Evolutionary conservation across 2,113 vertebrate genomes (phyloP).

Genomic region (Peromyscus maniculatus): DNA sequence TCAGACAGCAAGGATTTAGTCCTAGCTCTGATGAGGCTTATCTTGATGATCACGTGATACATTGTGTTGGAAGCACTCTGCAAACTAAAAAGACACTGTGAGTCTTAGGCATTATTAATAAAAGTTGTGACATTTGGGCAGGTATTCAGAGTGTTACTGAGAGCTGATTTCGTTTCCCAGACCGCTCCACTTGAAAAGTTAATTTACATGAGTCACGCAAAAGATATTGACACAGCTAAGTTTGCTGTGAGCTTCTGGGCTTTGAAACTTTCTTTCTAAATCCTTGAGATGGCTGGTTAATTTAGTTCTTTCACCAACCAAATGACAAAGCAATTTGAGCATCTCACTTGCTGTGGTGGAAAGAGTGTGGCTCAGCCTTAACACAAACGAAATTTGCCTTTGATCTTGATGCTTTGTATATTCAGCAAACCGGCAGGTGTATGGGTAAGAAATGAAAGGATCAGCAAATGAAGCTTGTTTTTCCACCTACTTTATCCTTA

Average conservation of each 20-base stretch:
- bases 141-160: constrained; percentile 49
- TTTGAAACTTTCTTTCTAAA: constrained; percentile 57
- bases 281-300: constrained; percentile 42
- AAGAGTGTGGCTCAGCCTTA: constrained; percentile 48
- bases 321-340: constrained; percentile 42
- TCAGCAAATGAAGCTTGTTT: constrained; percentile 44
- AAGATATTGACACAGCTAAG: constrained; percentile 65
- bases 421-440: constrained; percentile 56
- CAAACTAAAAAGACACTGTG: not conserved
- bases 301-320: constrained; percentile 46
- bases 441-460: constrained; percentile 51
- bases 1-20: not conserved
- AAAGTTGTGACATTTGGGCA: constrained; percentile 62
- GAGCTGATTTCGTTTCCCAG: constrained; percentile 55
- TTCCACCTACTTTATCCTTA: constrained; percentile 30
- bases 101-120: constrained; percentile 66
- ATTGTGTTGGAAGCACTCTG: constrained; percentile 25
- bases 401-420: constrained; percentile 20
- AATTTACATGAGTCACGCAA: constrained; percentile 71
- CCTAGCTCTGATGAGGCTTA: not conserved
- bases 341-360: not conserved
- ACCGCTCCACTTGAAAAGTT: constrained; percentile 62
- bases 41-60: not conserved
- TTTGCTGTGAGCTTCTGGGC: constrained; percentile 20
- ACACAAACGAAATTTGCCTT: constrained; percentile 27